Conservation (phyloP, 2,113 vertebrate genomes). For the Pomatorhinus ruficollis region DNA sequence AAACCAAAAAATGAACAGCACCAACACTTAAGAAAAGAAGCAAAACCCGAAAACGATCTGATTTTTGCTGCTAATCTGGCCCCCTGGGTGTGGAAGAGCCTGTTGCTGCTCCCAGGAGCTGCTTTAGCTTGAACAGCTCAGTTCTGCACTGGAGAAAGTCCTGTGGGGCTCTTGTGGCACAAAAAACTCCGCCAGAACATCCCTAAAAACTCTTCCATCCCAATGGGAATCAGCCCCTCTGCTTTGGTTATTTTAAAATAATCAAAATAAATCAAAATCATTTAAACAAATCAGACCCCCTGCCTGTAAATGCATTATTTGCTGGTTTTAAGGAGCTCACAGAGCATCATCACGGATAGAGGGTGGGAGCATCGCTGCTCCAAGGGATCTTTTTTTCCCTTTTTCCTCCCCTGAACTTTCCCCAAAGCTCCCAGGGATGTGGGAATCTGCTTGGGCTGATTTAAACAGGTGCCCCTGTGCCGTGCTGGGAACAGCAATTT, state of each 20-base stretch:
- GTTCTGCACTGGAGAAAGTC: background rate
- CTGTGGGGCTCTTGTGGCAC: background rate
- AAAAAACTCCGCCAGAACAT: rapidly evolving
- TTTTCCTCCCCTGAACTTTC: background rate
- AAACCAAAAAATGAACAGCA: background rate
- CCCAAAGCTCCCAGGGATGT: rapidly evolving
- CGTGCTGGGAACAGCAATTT: rapidly evolving
- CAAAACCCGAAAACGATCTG: rapidly evolving
- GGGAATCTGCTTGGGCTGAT: rapidly evolving
- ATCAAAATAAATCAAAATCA: too few species aligned
- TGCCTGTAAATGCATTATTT: rapidly evolving
- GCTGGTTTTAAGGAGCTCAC: background rate
- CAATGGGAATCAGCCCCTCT: rapidly evolving
- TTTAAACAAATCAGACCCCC: background rate
- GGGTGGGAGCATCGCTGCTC: rapidly evolving
- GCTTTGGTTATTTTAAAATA: background rate
- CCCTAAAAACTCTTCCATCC: background rate
- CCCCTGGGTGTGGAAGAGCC: background rate
- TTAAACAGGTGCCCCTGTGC: background rate
- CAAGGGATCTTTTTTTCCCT: background rate
- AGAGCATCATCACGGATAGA: rapidly evolving
- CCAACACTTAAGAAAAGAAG: background rate
- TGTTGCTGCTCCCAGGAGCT: background rate
- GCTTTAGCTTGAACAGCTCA: background rate
- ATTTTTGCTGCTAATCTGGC: background rate